phyloP scores from a whole-genome alignment of 2,113 vertebrate genomes.

The Taurulus bubalis region DNA sequence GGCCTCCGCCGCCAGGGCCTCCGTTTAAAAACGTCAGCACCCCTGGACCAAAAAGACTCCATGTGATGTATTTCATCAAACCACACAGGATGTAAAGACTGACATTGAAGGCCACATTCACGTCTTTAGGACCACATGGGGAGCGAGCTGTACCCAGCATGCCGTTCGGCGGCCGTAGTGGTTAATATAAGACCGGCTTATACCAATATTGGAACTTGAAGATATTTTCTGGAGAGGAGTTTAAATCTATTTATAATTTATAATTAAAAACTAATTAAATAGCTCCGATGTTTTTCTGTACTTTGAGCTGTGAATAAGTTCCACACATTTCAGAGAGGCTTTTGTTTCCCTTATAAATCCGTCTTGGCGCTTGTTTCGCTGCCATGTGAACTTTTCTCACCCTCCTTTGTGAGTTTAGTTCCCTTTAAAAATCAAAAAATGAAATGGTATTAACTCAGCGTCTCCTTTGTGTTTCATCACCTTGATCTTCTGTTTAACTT shows the following conservation, averaged over 20 bases:
- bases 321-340: background rate
- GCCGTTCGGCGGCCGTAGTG: background rate
- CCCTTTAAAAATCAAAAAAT: too few relatives aligned
- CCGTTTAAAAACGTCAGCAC: constrained; percentile 89
- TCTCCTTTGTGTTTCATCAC: background rate
- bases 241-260: too few relatives aligned
- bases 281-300: too few relatives aligned
- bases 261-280: too few relatives aligned
- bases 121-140: background rate
- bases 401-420: too few relatives aligned
- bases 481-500: background rate
- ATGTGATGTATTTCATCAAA: background rate
- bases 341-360: background rate
- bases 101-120: background rate
- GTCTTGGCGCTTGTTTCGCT: background rate
- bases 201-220: background rate
- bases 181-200: background rate
- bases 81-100: background rate
- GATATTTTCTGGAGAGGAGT: background rate
- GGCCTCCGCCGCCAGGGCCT: constrained; percentile 74
- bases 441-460: background rate
- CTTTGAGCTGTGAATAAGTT: background rate
- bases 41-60: constrained; percentile 62
- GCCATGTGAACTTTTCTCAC: too few relatives aligned
- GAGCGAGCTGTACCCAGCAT: background rate